Conservation (phyloP, 2,888 invertebrate genomes). For the Brachyopa scutellaris region DNA sequence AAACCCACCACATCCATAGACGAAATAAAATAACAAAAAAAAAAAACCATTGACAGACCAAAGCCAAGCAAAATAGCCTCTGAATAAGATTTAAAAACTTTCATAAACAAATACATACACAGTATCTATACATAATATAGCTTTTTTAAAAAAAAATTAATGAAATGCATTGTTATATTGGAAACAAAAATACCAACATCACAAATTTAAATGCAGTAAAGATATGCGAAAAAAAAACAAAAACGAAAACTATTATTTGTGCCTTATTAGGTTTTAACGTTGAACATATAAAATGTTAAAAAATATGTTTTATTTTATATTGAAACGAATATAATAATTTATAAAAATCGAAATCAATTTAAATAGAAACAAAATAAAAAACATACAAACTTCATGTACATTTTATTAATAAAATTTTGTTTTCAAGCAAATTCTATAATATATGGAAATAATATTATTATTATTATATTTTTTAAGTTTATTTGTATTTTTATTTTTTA, state of each 20-base stretch:
- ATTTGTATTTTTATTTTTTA: slow-evolving; percentile 26
- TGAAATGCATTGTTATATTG: slow-evolving; percentile 44
- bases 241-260: slow-evolving; percentile 75
- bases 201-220: slow-evolving; percentile 44
- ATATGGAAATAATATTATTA: neutral
- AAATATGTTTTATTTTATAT: slow-evolving; percentile 44
- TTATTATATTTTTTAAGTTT: slow-evolving; percentile 39
- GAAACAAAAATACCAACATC: no score
- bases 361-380: neutral
- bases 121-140: slow-evolving; percentile 36
- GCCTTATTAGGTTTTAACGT: slow-evolving; percentile 80
- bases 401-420: slow-evolving; percentile 29
- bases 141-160: slow-evolving; percentile 15
- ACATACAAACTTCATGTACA: slow-evolving; percentile 32
- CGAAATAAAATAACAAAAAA: slow-evolving; percentile 5
- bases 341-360: slow-evolving; percentile 13
- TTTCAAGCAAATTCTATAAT: neutral
- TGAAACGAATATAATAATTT: slow-evolving; percentile 35
- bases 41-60: slow-evolving; percentile 46
- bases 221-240: slow-evolving; percentile 4
- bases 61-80: slow-evolving; percentile 59
- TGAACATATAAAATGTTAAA: slow-evolving; percentile 55
- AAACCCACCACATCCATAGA: slow-evolving; percentile 34
- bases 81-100: slow-evolving; percentile 4
- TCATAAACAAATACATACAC: neutral